Evolutionary conservation across 2,888 invertebrate species (phyloP), one percentile per base, ranked within the genome.

Genomic region (Altica lythri): DNA sequence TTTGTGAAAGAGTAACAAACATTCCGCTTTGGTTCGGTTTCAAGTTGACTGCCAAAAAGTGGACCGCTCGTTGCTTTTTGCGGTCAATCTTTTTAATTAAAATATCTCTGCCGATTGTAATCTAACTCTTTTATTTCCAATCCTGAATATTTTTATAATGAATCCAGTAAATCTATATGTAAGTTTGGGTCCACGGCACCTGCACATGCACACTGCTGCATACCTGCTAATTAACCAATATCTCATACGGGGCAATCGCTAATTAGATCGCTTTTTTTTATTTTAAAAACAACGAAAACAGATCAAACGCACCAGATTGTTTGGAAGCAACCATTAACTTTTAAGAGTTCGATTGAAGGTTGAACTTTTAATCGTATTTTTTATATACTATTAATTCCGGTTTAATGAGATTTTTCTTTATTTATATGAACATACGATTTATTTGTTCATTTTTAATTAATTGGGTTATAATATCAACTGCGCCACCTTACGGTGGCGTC

Each of bases 31-130:
- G 49, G 40, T 14, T 37, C 13, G 27, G n/a, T 38, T 38, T 19
- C 9, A 38, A 22, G 38, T 35, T 14, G 40, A 32, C 32, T 40
- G 55, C 51, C 51, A 37, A 54, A 49, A 49, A 49, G 47, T 47
- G 32, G 32, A 35, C 52, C 42, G 48, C 51, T 18, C 46, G 57
- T 48, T n/a, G 19, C 35, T 64, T 61, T 65, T 66, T 65, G 61
- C 57, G 52, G 64, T 64, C 65, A 63, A 67, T 67, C 67, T 40
- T 71, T 73, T 74, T 74, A 75, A 74, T 75, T 74, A 75, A 75
- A 75, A 74, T 72, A 73, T 73, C 72, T 74, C 66, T 64, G 64
- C 68, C 65, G 73, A 74, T 74, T 72, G 63, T 69, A 68, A 71
- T 71, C 70, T 67, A 60, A 62, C 62, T 65, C 61, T 61, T 65